Percentiles rank a stretch among this genome's conserved stretches.
Evolutionary conservation across 1,140 invertebrate species (phyloP).

Genomic region (Amyelois transitella): DNA sequence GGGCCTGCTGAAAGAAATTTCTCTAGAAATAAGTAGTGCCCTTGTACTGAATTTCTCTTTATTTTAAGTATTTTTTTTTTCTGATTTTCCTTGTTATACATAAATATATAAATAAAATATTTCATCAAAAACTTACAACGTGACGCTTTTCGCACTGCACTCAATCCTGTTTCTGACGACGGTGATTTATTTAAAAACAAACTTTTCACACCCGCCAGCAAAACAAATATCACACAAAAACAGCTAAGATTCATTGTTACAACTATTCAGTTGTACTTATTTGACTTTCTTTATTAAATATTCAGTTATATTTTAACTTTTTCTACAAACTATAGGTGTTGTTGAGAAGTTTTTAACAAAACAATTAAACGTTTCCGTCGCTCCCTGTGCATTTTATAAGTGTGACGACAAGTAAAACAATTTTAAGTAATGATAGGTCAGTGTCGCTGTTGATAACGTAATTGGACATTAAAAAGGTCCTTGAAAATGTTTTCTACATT

Average conservation of each 20-base stretch:
- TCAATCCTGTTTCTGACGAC: conserved; percentile 27
- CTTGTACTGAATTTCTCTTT: too few relatives aligned
- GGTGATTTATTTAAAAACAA: conserved; percentile 39
- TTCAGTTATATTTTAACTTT: too few relatives aligned
- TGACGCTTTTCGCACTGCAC: conserved; percentile 46
- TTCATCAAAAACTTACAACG: conserved; percentile 43
- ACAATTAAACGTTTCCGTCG: too few relatives aligned
- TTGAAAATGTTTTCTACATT: too few relatives aligned
- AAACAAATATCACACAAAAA: conserved; percentile 11
- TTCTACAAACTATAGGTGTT: too few relatives aligned
- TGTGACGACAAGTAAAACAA: conserved; percentile 1
- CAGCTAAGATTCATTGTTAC: conserved; percentile 22
- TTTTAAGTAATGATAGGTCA: conserved; percentile 42
- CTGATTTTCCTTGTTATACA: too few relatives aligned
- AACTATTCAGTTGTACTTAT: conserved; percentile 12
- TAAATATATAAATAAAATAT: neutral
- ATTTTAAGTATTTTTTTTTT: too few relatives aligned
- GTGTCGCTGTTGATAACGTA: conserved; percentile 21
- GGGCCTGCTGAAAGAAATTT: too few relatives aligned
- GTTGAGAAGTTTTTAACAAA: too few relatives aligned
- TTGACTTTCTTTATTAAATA: conserved; percentile 14
- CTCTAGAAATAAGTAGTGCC: too few relatives aligned
- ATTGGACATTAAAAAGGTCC: neutral
- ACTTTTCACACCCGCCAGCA: conserved; percentile 10
- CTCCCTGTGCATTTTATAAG: too few relatives aligned